Evolutionary conservation across 2,888 invertebrate species (phyloP), one percentile per base, ranked within the genome.

Genomic region (Lasioglossum calceatum): DNA sequence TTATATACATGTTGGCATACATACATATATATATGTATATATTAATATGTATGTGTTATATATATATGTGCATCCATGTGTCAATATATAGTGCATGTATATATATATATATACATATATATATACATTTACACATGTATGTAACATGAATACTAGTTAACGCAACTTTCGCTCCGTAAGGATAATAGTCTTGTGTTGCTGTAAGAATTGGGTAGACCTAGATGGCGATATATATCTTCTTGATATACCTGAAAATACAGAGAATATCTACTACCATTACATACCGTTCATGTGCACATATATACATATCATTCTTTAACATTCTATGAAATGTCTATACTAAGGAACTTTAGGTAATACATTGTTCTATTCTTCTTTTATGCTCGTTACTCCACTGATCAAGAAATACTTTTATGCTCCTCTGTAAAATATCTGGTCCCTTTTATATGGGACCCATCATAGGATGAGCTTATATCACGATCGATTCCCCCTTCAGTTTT

Each of bases 101-200:
- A 74, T 78, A 27, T 76, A 58, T 72, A 54, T 42, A 81, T 74
- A 58, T 27, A 23, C 71, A 27, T 76, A 58, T 72, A 54, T 42
- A 81, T 74, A 58, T 27, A 32, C 71, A 70, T 39, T 71, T 67
- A 78, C 39, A 73, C 80, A 23, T 47, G 61, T 44, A 83, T 70
- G 64, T 79, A 82, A 78, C 80, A 75, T 36, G 64, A 82, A 81
- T 85, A 85, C 39, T 77, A 85, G 77, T 76, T 44, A 88, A 89
- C 86, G 85, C 84, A 89, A 87, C 89, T 89, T 89, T 87, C 72
- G 71, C 36, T 79, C 80, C 86, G 73, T 72, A 64, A 58, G 19
- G 36, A 77, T 39, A 81, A 71, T 81, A 73, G 27, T 82, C 79
- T 27, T 81, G 81, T 42, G 58, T 58, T 67, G 72, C 19, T 86